These are phyloP conservation scores for Pyrgus malvae DNA, from an alignment of 2,888 invertebrate species.

Conservation along the genomic window DNA sequence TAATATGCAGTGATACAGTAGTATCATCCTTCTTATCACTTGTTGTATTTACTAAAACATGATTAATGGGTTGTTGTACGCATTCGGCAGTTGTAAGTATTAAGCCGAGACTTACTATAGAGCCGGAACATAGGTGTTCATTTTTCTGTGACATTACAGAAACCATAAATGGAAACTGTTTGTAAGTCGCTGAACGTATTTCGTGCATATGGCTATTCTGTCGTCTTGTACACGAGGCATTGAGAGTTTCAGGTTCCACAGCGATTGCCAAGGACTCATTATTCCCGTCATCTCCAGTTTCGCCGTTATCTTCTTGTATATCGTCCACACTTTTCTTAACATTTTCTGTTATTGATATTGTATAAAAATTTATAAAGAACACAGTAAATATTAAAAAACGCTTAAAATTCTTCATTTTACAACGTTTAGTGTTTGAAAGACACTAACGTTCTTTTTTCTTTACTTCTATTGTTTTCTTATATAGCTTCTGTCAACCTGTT, in stretches of 20 bases:
- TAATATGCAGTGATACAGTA: slow-evolving; percentile 51
- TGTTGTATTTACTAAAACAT: slow-evolving; percentile 62
- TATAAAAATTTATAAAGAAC: slow-evolving; percentile 45
- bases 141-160: slow-evolving; percentile 65
- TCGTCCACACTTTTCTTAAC: slow-evolving; percentile 68
- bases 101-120: slow-evolving; percentile 61
- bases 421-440: slow-evolving; percentile 33
- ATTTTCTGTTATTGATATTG: slow-evolving; percentile 49
- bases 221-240: slow-evolving; percentile 57
- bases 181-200: slow-evolving; percentile 49
- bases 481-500: neutral
- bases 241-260: slow-evolving; percentile 46
- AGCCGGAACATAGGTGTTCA: slow-evolving; percentile 66
- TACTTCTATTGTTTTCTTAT: slow-evolving; percentile 39
- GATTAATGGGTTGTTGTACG: slow-evolving; percentile 48
- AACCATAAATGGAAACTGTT: slow-evolving; percentile 67
- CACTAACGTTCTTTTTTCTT: slow-evolving; percentile 52
- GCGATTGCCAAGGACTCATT: slow-evolving; percentile 63
- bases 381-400: slow-evolving; percentile 46
- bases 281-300: slow-evolving; percentile 56
- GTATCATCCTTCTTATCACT: slow-evolving; percentile 53
- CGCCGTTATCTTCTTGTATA: slow-evolving; percentile 57
- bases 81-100: slow-evolving; percentile 65
- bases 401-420: slow-evolving; percentile 48
- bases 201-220: slow-evolving; percentile 63